Percentiles rank a stretch among this genome's conserved stretches.
These are phyloP conservation scores for Dioctria rufipes DNA, from an alignment of 2,888 invertebrate genomes.

Conservation along the genomic window DNA sequence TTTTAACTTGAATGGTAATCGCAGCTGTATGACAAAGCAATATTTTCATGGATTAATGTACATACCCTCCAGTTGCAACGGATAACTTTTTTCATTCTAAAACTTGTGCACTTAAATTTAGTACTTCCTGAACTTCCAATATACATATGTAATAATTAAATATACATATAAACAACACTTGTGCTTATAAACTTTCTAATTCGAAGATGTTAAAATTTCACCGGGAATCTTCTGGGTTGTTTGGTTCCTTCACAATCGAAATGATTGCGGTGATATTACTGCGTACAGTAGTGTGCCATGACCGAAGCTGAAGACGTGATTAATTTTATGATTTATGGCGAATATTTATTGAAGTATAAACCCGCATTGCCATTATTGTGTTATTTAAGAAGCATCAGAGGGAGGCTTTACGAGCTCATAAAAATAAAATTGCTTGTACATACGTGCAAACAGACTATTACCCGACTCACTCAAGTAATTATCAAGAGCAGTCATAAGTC, in stretches of 20 bases:
- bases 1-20: too few species aligned
- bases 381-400: background rate
- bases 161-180: too few species aligned
- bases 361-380: background rate
- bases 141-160: too few species aligned
- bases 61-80: too few species aligned
- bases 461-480: background rate
- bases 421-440: background rate
- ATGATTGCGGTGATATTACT: background rate
- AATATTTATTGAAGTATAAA: background rate
- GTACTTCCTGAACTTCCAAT: too few species aligned
- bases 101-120: too few species aligned
- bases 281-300: background rate
- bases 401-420: background rate
- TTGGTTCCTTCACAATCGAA: background rate
- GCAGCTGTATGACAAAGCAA: too few species aligned
- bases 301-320: background rate
- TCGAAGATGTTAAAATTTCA: too few species aligned
- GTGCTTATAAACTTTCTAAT: too few species aligned
- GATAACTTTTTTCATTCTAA: too few species aligned
- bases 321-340: constrained; percentile 6
- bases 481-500: background rate
- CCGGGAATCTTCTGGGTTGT: background rate
- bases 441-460: background rate
- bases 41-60: too few species aligned